Evolutionary conservation across 2,797 vertebrate species (phyloP), one percentile per base, ranked within the genome.

Genomic region (Sebastes variabilis): DNA sequence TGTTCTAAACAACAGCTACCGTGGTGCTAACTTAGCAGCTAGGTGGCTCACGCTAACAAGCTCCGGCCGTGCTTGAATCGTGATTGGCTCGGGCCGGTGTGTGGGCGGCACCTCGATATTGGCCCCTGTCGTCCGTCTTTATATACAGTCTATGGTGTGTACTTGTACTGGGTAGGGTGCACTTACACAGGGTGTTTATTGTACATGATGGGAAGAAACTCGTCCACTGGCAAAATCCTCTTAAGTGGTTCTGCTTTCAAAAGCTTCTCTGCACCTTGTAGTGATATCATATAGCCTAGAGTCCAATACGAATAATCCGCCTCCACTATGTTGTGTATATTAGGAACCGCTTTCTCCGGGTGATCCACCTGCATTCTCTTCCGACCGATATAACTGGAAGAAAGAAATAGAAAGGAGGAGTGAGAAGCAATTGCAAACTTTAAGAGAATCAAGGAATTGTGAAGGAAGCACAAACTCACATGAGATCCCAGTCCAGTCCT

Each of bases 221-320:
- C 98, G 0, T 99, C 98, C 3, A 98, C 98, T 0, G 98, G 98
- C 67, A 99, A 85, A 93, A 99, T 96, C 88, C 88, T 97, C 82
- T 92, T 89, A 2, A 99, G 93, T 0, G 98, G 98, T 81, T 95
- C 90, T 10, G 96, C 97, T 0, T 93, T 94, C 66, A 99, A 84
- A 71, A 99, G 96, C 88, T 99, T 99, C 88, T 78, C 89, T 6
- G 98, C 97, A 10, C 98, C 98, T 84, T 96, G 95, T 29, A 97
- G 88, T 4, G 98, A 98, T 54, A 99, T 95, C 87, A 97, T 96
- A 22, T 99, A 99, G 10, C 96, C 97, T 62, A 99, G 91, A 0
- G 97, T 98, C 98, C 98, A 99, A 70, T 98, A 98, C 2, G 98
- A 99, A 84, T 99, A 98, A 69, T 98, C 98, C 0, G 97, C 97